phyloP scores from a whole-genome alignment of 2,888 invertebrate species.

The Coenonympha glycerion region DNA sequence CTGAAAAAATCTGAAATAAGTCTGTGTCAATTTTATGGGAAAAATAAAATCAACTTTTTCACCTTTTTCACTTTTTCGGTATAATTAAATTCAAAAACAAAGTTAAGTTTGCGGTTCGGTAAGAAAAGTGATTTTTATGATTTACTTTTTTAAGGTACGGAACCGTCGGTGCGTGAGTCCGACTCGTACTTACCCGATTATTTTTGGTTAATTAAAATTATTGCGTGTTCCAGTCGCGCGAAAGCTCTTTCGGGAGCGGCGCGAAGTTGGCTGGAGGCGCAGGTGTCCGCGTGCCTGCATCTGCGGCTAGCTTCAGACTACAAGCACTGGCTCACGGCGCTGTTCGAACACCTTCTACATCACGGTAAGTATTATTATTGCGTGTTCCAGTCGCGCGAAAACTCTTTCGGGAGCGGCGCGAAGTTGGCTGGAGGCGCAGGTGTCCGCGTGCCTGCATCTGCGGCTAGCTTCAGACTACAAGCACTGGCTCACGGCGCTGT shows the following conservation, averaged over 20 bases:
- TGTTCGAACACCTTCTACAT: constrained; percentile 75
- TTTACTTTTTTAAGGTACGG: no score
- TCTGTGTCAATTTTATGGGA: no score
- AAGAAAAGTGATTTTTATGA: no score
- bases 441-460: constrained; percentile 81
- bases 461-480: constrained; percentile 83
- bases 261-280: constrained; percentile 82
- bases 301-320: constrained; percentile 84
- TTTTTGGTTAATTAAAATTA: no score
- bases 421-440: constrained; percentile 83
- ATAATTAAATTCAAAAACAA: no score
- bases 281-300: constrained; percentile 81
- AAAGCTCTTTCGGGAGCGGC: constrained; percentile 57
- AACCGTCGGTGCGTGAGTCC: no score
- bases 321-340: constrained; percentile 81
- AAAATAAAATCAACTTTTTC: no score
- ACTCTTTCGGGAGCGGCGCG: constrained; percentile 62
- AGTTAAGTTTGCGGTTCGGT: no score
- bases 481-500: constrained; percentile 81
- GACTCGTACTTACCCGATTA: no score
- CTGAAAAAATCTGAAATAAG: no score
- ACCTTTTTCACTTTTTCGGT: no score
- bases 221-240: constrained; percentile 31
- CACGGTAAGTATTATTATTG: constrained; percentile 75
- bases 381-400: constrained; percentile 33